phyloP scores from a whole-genome alignment of 2,888 invertebrate species.

The Hirtodrosophila confusa region DNA sequence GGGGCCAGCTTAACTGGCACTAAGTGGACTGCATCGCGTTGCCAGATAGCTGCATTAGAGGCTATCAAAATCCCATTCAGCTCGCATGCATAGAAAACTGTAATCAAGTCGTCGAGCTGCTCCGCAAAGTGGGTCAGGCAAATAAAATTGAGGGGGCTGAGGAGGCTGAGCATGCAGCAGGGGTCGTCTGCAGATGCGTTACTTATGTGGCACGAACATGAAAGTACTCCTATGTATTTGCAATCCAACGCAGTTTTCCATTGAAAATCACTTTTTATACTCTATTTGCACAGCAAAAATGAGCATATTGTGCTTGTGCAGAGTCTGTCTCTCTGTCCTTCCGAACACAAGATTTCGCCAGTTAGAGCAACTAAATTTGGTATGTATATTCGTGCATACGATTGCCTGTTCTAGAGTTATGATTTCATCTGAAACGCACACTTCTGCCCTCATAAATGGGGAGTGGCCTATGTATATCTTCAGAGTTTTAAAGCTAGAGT shows the following conservation, averaged over 20 bases:
- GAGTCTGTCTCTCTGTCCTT: too few species aligned
- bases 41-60: constrained; percentile 75
- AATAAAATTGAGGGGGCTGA: constrained; percentile 39
- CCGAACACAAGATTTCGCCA: too few species aligned
- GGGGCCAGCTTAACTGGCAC: constrained; percentile 54
- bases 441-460: too few species aligned
- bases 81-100: constrained; percentile 57
- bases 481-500: too few species aligned
- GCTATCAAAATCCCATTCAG: constrained; percentile 75
- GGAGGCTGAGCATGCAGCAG: not conserved
- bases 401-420: too few species aligned
- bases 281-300: not conserved
- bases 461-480: too few species aligned
- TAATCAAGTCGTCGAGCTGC: constrained; percentile 66
- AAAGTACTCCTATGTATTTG: constrained; percentile 48
- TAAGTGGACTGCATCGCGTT: constrained; percentile 76
- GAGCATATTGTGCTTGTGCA: too few species aligned
- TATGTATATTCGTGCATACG: too few species aligned
- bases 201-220: constrained; percentile 45
- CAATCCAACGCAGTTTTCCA: constrained; percentile 46
- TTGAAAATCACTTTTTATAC: constrained; percentile 29
- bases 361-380: too few species aligned
- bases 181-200: constrained; percentile 26
- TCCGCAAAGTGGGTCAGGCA: constrained; percentile 68
- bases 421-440: too few species aligned